Base-by-base conservation (phyloP, 2,888 invertebrate species). In the Bimastos eiseni region DNA sequence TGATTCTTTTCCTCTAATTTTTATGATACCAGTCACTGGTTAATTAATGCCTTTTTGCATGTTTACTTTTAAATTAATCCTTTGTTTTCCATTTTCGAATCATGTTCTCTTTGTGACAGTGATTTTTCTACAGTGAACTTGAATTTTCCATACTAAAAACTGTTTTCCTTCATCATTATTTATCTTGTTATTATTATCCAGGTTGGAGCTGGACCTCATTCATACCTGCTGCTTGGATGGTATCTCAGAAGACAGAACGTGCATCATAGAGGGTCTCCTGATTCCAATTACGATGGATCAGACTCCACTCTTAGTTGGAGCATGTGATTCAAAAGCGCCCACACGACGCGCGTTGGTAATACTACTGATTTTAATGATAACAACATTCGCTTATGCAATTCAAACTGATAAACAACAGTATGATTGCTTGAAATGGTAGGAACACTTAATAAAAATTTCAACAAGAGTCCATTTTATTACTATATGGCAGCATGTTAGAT, bases 201-300 rank as follows among this genome's bases (percentile, higher is more conserved):
- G 86, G 24, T 34, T 86, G 34, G 86, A 86, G 5, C 36, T 6
- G 17, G 86, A 36, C n/a, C 86, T 86, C 86, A 86, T 86, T 86
- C 86, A 86, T 6, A 86, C 86, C 6, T 37, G 86, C 37, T 86
- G 86, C 37, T 33, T 86, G 36, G 86, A 37, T 86, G 86, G 86
- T 24, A 24, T 86, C 86, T 1, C 34, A 34, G 86, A 86, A 24
- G 37, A 86, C 36, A 34, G 17, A 36, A 86, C 86, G 86, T 86
- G 86, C 17, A 86, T 86, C 6, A 19, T 86, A 34, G 86, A 86
- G 1, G 86, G 86, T 34, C 34, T 86, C 15, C 36, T 86, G 24
- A 30, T 86, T 86, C 37, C 86, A 37, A 15, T 36, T 37, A 33
- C 34, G 34, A 0, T 15, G 0, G 86, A 86, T 37, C 86, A 86